Base-by-base conservation (phyloP, 2,797 vertebrate genomes). In the Staurois parvus region DNA sequence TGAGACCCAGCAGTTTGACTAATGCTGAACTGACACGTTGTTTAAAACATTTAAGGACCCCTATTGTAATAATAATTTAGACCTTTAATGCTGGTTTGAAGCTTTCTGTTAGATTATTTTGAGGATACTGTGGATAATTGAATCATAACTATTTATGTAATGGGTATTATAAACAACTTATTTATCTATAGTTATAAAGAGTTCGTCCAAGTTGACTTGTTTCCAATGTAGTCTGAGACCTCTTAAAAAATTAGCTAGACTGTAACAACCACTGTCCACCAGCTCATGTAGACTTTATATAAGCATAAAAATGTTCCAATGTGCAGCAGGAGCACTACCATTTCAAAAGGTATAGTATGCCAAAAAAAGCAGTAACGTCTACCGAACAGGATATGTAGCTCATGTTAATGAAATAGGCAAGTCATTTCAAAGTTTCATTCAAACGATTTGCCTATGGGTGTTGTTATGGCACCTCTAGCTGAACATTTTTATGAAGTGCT, bases 291-390 rank as follows among this genome's bases (percentile, higher is more conserved):
- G 13, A 68, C 48, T 0, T 59, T 37, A 56, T 34, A 72, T 72
- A 72, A 81, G 72, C 37, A 62, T 73, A 17, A 73, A 72, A 72
- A 72, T 42, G 32, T 80, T 74, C 77, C 77, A 85, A 45, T 68
- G 59, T 68, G 66, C 56, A 64, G 37, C 48, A 72, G 67, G 34
- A 30, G 13, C 28, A 42, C 26, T 73, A n/a, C 40, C n/a, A 72
- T 73, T 79, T 85, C 26, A 32, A 79, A 72, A 37, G 34, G 56
- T 74, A 85, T 24, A 72, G 40, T 52, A 29, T 79, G 84, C 72
- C 84, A 80, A 75, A 80, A 29, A 75, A n/a, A 80, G 59, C 69
- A 81, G 15, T 34, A 75, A 66, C 10, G 30, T 56, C 76, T 52
- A 70, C 28, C 48, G 34, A 64, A 79, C 56, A 45, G 67, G 32